Evolutionary conservation across 2,113 vertebrate species (phyloP), one percentile per base, ranked within the genome.

Genomic region (Psittacula cyanocephala): DNA sequence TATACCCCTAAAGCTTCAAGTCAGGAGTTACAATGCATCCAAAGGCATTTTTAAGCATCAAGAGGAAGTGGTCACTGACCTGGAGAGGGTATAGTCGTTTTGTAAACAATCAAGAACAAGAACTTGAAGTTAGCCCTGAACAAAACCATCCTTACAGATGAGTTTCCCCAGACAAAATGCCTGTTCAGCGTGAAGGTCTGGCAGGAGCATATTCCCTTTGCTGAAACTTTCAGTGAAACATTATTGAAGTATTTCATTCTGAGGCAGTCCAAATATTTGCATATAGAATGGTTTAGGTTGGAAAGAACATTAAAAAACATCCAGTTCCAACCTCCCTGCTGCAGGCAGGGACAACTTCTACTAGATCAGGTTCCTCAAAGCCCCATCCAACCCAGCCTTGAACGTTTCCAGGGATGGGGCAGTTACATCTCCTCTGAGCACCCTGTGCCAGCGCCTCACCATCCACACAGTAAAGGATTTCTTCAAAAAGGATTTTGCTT

Each of bases 261-360:
- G 37, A 94, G n/a, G 19, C 44, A 89, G 78, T 65, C 87, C 92
- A 95, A 95, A 85, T 85, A 89, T 85, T 35, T 35, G 13, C 33
- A 35, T 59, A 59, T 35, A 59, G 57, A 59, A 59, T 35, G 57
- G 33, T n/a, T 59, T 59, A 59, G 6, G 33, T 35, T 59, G 33
- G 57, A 35, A 35, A n/a, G 33, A 35, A 35, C 57, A n/a, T 59
- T 17, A 59, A 59, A 59, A 35, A 59, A 14, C 22, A 35, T 35
- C 22, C 33, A 59, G 22, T 16, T 35, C 33, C 33, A 59, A 15
- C 57, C 55, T 59, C n/a, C 22, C n/a, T 59, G 57, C 13, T 20
- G 35, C 22, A 35, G 22, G 22, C 57, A 35, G 57, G 33, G 57
- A 35, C 33, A 35, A 23, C 33, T 59, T 16, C 22, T 59, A 35